A percentile compares a stretch with the other conserved stretches of the same genome.
phyloP scores from a whole-genome alignment of 92 coral and sea anemone genomes.

The Porites lobata region DNA sequence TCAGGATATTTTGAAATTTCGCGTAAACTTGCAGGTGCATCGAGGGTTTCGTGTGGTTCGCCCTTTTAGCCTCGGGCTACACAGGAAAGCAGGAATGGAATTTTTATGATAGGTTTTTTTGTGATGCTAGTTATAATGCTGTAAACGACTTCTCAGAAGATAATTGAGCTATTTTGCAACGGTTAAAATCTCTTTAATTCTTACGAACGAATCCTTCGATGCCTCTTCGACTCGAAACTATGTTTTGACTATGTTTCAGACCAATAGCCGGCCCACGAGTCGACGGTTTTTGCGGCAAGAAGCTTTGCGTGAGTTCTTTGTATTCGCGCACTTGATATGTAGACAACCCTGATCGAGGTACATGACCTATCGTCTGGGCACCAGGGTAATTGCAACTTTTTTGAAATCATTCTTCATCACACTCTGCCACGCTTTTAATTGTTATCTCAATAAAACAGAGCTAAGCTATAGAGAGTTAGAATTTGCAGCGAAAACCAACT shows the following conservation, averaged over 20 bases:
- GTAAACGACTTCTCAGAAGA: slow-evolving; percentile 17
- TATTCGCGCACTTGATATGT: slow-evolving; percentile 29
- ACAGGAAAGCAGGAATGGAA: slow-evolving; percentile 31
- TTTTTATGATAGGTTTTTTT: slow-evolving; percentile 39
- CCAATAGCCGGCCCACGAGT: slow-evolving; percentile 21
- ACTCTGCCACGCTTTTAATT: slow-evolving; percentile 32
- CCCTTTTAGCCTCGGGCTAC: slow-evolving; percentile 49
- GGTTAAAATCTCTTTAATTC: background rate
- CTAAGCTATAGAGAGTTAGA: background rate
- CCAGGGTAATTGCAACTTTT: slow-evolving; percentile 41
- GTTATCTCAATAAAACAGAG: background rate
- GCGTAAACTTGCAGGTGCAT: slow-evolving; percentile 14
- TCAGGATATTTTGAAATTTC: slow-evolving; percentile 24
- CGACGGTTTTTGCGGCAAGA: slow-evolving; percentile 1
- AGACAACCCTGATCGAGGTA: slow-evolving; percentile 22
- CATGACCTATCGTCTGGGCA: slow-evolving; percentile 34
- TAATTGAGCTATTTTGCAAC: background rate
- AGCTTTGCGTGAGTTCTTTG: slow-evolving; percentile 33
- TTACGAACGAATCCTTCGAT: too few relatives aligned
- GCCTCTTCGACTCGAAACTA: background rate
- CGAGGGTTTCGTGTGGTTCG: slow-evolving; percentile 24
- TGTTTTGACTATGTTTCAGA: slow-evolving; percentile 3
- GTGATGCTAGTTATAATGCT: slow-evolving; percentile 20
- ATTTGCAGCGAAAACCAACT: background rate
- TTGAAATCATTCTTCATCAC: slow-evolving; percentile 5